Evolutionary conservation across 2,113 vertebrate genomes (phyloP), one percentile per base, ranked within the genome.

Genomic region (Struthidea cinerea): DNA sequence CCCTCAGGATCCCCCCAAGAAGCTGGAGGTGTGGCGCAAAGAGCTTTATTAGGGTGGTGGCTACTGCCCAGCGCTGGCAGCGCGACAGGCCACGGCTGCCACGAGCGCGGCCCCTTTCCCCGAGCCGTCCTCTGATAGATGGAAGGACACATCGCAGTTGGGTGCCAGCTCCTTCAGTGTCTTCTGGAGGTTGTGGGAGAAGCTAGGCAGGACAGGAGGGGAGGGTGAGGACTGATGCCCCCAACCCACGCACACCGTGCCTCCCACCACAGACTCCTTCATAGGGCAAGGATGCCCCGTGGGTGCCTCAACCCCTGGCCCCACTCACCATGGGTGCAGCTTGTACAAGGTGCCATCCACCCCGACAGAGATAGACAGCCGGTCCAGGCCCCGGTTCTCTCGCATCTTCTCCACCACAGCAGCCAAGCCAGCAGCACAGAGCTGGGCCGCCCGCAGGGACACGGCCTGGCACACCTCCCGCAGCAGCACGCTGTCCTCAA

Each of bases 41-140:
- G 41, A 9, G 0, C 49, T 96, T 97, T 97, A 96, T 91, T 97
- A 84, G 30, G 12, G 33, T 3, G 23, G 32, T 32, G 74, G 9
- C 20, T 41, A 70, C 13, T 37, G 7, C 56, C 20, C 4, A 7
- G 2, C 15, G 3, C 47, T 13, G 3, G 91, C 64, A 8, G n/a
- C 12, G 1, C 90, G 97, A 46, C 85, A 93, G 15, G 98, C 98
- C 53, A 99, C 98, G 0, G 99, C 99, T 1, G 98, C 98, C 74
- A 99, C 98, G 16, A 99, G 98, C 8, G 98, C 99, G 0, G 99
- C 98, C 7, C 99, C 99, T 95, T 98, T 99, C 50, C 99, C 99
- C 0, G 98, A 99, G 63, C 99, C 98, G 0, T 99, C 98, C 87
- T 99, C 98, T 0, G 98, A 99, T 8, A 96, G 93, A 33, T 98